Conservation (phyloP, 2,797 vertebrate species). For the Sandelia bainsii region DNA sequence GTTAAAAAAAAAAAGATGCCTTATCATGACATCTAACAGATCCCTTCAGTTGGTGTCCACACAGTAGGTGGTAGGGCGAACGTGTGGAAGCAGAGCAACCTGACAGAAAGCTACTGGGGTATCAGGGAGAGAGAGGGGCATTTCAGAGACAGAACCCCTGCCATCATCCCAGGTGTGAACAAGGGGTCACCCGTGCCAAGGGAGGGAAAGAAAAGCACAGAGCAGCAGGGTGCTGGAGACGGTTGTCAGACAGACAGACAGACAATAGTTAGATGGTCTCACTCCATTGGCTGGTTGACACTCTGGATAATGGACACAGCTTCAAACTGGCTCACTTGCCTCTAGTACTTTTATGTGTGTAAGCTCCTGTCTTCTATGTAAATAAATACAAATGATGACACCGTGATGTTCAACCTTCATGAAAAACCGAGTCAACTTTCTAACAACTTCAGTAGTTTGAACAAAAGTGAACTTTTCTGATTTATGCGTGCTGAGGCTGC, state of each 20-base stretch:
- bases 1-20: slow-evolving; percentile 47
- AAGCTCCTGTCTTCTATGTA: not conserved
- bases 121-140: slow-evolving; percentile 39
- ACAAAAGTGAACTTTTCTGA: not conserved
- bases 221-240: slow-evolving; percentile 81
- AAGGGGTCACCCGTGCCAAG: slow-evolving; percentile 65
- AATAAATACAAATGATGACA: not conserved
- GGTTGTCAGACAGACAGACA: slow-evolving; percentile 50
- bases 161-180: slow-evolving; percentile 71
- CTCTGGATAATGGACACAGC: slow-evolving; percentile 38
- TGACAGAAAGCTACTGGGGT: slow-evolving; percentile 38
- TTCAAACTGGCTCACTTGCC: slow-evolving; percentile 5
- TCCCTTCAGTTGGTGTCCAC: slow-evolving; percentile 59
- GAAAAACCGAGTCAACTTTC: no score
- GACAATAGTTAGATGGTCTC: slow-evolving; percentile 47
- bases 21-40: slow-evolving; percentile 71
- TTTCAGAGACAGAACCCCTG: slow-evolving; percentile 53
- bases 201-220: slow-evolving; percentile 57
- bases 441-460: no score
- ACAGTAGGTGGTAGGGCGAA: slow-evolving; percentile 72
- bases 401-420: not conserved
- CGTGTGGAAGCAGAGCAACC: slow-evolving; percentile 41
- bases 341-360: not conserved
- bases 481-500: not conserved
- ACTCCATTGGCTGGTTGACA: slow-evolving; percentile 44